Conservation (phyloP, 2,797 vertebrate genomes). For the Enteromius viviparus region DNA sequence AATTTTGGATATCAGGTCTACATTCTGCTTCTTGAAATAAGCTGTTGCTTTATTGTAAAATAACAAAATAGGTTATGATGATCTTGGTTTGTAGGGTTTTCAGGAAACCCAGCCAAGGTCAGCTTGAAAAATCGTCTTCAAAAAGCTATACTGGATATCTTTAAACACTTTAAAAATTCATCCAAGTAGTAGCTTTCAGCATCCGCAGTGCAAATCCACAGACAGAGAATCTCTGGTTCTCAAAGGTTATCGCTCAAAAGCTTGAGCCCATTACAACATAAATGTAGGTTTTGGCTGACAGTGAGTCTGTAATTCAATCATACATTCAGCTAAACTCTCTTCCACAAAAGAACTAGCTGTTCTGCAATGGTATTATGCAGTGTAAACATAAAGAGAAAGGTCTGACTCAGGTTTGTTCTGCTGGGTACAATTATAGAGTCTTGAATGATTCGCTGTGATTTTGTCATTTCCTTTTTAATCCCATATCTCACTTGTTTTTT, state of each 20-base stretch:
- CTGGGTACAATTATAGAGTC: not conserved
- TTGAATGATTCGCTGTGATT: not conserved
- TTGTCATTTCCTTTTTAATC: slow-evolving; percentile 5
- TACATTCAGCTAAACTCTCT: slow-evolving; percentile 24
- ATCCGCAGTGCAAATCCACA: not conserved
- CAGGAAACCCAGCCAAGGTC: not conserved
- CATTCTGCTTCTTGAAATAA: not conserved
- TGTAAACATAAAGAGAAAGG: not conserved
- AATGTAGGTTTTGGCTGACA: slow-evolving; percentile 21
- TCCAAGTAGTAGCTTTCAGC: not conserved
- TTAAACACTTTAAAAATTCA: not conserved
- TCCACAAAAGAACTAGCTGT: not conserved
- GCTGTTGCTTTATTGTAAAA: not conserved
- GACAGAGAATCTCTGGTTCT: slow-evolving; percentile 23
- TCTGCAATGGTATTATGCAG: slow-evolving; percentile 2
- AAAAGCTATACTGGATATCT: not conserved
- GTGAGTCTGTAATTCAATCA: slow-evolving; percentile 32
- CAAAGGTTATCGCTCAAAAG: slow-evolving; percentile 42
- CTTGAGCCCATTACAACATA: slow-evolving; percentile 31
- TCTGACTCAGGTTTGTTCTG: not conserved
- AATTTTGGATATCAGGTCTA: not conserved
- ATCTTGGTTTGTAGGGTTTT: not conserved
- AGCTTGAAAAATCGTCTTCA: not conserved
- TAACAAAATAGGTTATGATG: not conserved
- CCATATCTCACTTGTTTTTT: not conserved